phyloP scores from a whole-genome alignment of 2,888 invertebrate species.

The Eubasilissa splendida region DNA sequence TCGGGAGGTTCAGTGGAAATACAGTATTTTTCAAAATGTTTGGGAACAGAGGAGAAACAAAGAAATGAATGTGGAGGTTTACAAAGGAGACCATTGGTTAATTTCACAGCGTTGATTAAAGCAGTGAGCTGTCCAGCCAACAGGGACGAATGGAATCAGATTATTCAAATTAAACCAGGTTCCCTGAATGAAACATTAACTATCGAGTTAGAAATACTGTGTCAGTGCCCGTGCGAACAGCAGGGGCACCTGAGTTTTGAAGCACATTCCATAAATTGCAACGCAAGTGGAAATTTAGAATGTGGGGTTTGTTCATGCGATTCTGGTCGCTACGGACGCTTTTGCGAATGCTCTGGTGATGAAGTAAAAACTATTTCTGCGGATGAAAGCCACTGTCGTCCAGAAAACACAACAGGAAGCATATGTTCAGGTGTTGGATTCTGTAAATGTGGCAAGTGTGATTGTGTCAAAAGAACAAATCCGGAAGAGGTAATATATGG shows the following conservation, averaged over 20 bases:
- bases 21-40: constrained; percentile 72
- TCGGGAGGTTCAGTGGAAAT: constrained; percentile 70
- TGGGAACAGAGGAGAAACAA: constrained; percentile 61
- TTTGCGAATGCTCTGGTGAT: constrained; percentile 65
- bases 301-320: constrained; percentile 78
- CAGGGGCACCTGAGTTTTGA: constrained; percentile 62
- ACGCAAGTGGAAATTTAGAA: constrained; percentile 68
- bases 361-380: constrained; percentile 62
- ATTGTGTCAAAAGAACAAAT: constrained; percentile 67
- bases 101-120: constrained; percentile 72
- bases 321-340: constrained; percentile 64
- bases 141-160: constrained; percentile 66
- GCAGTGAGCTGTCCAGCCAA: constrained; percentile 74
- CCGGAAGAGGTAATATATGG: constrained; percentile 72
- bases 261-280: constrained; percentile 66
- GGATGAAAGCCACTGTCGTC: constrained; percentile 60
- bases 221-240: constrained; percentile 82
- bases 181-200: constrained; percentile 80
- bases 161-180: constrained; percentile 79
- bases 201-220: constrained; percentile 79
- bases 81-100: constrained; percentile 73
- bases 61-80: constrained; percentile 76
- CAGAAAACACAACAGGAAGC: constrained; percentile 58
- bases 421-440: constrained; percentile 77
- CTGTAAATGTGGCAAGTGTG: constrained; percentile 77